These are phyloP conservation scores for Drosophila robusta DNA, from an alignment of 2,888 invertebrate genomes.

Conservation along the genomic window DNA sequence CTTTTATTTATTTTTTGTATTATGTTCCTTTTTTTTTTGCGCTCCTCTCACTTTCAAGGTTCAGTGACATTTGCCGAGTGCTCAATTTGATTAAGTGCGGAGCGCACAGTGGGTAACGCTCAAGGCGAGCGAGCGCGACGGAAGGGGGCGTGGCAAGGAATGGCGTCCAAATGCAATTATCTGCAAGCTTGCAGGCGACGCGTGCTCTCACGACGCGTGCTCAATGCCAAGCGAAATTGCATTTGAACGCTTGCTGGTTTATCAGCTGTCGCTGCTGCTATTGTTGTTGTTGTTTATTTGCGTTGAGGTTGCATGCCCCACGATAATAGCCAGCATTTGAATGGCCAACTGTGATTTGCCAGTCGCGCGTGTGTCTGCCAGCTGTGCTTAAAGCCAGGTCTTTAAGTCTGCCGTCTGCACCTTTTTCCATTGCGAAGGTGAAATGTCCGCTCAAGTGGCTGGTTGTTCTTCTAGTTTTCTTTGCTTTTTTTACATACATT, in stretches of 20 bases:
- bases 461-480: constrained; percentile 12
- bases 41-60: constrained; percentile 58
- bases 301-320: constrained; percentile 44
- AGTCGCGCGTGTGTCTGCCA: constrained; percentile 24
- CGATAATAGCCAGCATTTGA: constrained; percentile 53
- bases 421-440: constrained; percentile 60
- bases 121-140: constrained; percentile 24
- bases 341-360: constrained; percentile 43
- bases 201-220: constrained; percentile 44
- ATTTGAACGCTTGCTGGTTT: constrained; percentile 52
- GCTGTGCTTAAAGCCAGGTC: constrained; percentile 6
- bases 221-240: constrained; percentile 70
- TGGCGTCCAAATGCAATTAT: constrained; percentile 72
- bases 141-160: constrained; percentile 12
- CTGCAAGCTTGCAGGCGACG: constrained; percentile 55
- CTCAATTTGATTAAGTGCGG: constrained; percentile 77
- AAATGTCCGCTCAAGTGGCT: constrained; percentile 50
- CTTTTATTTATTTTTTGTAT: constrained; percentile 23
- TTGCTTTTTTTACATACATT: not conserved
- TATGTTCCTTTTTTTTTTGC: not conserved
- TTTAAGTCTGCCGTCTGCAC: constrained; percentile 29
- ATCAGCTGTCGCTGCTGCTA: constrained; percentile 21
- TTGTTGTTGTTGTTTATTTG: constrained; percentile 20
- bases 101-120: constrained; percentile 33
- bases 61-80: constrained; percentile 73